phyloP scores from a whole-genome alignment of 2,113 vertebrate species.

The Delphinus delphis region DNA sequence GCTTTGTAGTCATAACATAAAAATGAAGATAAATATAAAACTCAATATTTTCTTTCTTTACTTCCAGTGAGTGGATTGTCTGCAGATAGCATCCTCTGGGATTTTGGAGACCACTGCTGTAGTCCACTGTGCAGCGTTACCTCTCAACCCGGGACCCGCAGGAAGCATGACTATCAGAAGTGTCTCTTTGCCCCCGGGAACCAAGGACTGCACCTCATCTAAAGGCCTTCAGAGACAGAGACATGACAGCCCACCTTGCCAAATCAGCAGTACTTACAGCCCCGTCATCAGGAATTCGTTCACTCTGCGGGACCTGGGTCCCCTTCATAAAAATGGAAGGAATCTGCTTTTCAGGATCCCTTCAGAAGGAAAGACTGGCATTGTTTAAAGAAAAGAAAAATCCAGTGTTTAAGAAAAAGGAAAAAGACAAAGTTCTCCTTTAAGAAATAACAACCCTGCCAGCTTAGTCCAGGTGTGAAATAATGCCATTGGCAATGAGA shows the following conservation, averaged over 20 bases:
- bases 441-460: slow-evolving; percentile 39
- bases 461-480: slow-evolving; percentile 23
- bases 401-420: slow-evolving; percentile 29
- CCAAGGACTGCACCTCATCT: neutral
- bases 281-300: neutral
- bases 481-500: slow-evolving; percentile 31
- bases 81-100: neutral
- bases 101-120: neutral
- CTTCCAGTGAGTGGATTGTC: neutral
- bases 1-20: neutral
- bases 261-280: neutral
- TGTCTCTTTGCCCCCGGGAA: neutral
- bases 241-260: neutral
- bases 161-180: neutral
- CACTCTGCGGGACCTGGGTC: rapidly evolving
- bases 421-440: slow-evolving; percentile 42
- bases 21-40: neutral
- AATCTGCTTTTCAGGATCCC: slow-evolving; percentile 1
- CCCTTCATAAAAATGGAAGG: neutral
- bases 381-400: neutral
- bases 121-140: rapidly evolving
- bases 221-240: neutral
- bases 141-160: neutral
- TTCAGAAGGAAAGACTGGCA: neutral
- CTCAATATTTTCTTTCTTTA: neutral